Conservation (phyloP, 1,140 invertebrate genomes). For the Laupala kohalensis region DNA sequence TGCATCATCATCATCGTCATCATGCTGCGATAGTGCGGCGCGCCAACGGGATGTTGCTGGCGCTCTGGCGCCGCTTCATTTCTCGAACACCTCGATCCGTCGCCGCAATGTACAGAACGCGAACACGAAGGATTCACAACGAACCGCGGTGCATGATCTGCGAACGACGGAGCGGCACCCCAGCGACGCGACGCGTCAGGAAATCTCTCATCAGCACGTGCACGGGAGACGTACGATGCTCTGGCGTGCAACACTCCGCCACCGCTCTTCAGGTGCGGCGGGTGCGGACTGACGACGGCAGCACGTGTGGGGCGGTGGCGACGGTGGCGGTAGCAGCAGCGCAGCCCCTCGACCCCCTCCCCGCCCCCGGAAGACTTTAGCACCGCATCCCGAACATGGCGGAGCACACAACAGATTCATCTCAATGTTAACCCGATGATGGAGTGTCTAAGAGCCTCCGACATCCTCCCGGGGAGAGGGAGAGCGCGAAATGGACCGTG, state of each 20-base stretch:
- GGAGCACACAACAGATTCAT: constrained; percentile 5
- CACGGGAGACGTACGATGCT: too few relatives aligned
- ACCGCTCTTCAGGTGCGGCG: too few relatives aligned
- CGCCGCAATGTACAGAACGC: background rate
- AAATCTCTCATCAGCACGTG: background rate
- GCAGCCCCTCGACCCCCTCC: background rate
- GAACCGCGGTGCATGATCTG: background rate
- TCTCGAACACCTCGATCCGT: background rate
- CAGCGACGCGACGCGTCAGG: background rate
- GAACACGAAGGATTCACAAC: background rate
- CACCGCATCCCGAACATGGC: constrained; percentile 6
- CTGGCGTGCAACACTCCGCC: background rate
- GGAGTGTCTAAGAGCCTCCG: background rate
- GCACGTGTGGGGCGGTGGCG: background rate
- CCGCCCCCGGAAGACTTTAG: background rate
- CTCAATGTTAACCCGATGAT: constrained; percentile 2
- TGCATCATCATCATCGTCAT: constrained; percentile 14
- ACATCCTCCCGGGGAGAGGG: background rate
- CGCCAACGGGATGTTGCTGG: background rate
- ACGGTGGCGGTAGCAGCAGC: background rate
- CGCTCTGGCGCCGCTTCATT: background rate
- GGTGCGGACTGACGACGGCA: background rate
- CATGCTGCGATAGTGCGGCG: constrained; percentile 4
- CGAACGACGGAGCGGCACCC: background rate
- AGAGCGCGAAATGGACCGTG: background rate